phyloP scores from a whole-genome alignment of 2,797 vertebrate species.

The Catostomus latipinnis region DNA sequence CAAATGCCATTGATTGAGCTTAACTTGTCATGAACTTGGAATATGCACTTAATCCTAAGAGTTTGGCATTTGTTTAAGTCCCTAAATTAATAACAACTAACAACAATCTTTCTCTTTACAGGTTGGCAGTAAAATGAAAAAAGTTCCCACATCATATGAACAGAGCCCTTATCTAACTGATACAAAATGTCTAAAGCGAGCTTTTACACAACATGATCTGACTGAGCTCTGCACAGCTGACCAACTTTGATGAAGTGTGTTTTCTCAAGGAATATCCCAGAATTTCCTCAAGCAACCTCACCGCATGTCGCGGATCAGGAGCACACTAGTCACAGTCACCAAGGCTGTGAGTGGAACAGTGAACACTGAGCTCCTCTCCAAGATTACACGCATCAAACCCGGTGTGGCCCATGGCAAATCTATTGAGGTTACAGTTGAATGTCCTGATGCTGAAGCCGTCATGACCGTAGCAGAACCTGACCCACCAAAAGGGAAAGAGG shows the following conservation, averaged over 20 bases:
- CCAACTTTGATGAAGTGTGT: conserved; percentile 16
- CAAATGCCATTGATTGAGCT: too few relatives aligned
- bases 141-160: not conserved
- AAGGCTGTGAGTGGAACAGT: conserved; percentile 87
- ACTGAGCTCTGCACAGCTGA: not conserved
- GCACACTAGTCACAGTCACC: conserved; percentile 88
- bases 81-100: not conserved
- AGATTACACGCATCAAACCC: conserved; percentile 86
- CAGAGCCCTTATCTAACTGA: not conserved
- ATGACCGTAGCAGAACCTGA: conserved; percentile 64
- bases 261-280: conserved; percentile 15
- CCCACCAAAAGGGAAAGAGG: conserved; percentile 55
- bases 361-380: conserved; percentile 86
- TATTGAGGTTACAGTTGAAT: conserved; percentile 59
- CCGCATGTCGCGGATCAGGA: conserved; percentile 94
- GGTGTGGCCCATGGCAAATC: conserved; percentile 62
- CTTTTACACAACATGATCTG: not conserved
- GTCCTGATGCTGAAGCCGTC: conserved; percentile 20
- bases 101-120: conserved; percentile 11
- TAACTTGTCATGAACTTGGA: too few relatives aligned
- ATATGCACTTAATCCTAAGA: too few relatives aligned
- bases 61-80: too few relatives aligned
- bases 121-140: conserved; percentile 24
- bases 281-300: conserved; percentile 39
- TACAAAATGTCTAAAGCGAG: not conserved